These are phyloP conservation scores for Campylomormyrus numenius DNA, from an alignment of 2,113 vertebrate genomes.

Conservation along the genomic window DNA sequence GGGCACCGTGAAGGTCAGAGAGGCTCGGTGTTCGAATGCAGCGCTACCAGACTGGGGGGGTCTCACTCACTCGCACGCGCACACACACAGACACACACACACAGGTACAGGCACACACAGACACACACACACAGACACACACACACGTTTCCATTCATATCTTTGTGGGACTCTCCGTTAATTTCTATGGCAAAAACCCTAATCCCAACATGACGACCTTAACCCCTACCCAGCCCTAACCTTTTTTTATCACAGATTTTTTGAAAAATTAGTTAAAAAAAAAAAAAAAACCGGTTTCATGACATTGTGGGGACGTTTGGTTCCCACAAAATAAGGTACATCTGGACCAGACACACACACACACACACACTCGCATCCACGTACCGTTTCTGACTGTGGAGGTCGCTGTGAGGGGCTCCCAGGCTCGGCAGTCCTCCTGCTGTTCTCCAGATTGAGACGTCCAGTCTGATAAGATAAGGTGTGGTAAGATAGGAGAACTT, in stretches of 20 bases:
- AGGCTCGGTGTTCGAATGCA: neutral
- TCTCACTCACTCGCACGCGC: neutral
- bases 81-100: neutral
- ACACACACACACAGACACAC: too few species aligned
- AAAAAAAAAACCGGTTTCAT: neutral
- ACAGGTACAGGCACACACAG: neutral
- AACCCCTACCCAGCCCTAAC: neutral
- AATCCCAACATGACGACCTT: neutral
- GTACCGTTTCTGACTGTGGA: neutral
- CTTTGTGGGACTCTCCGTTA: neutral
- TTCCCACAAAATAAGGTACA: neutral
- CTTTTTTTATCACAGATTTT: too few species aligned
- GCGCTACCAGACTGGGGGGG: neutral
- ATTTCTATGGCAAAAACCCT: neutral
- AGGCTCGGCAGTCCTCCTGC: neutral
- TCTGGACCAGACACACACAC: neutral
- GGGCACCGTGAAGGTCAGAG: neutral
- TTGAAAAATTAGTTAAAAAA: too few species aligned
- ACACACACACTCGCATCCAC: too few species aligned
- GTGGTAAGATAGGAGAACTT: neutral
- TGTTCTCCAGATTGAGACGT: neutral
- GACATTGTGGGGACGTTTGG: neutral
- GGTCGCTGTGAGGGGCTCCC: neutral
- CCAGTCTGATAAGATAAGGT: neutral
- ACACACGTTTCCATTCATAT: neutral